A percentile compares a stretch with the other conserved stretches of the same genome.
These are phyloP conservation scores for Netta rufina DNA, from an alignment of 2,797 vertebrate species.

Conservation along the genomic window DNA sequence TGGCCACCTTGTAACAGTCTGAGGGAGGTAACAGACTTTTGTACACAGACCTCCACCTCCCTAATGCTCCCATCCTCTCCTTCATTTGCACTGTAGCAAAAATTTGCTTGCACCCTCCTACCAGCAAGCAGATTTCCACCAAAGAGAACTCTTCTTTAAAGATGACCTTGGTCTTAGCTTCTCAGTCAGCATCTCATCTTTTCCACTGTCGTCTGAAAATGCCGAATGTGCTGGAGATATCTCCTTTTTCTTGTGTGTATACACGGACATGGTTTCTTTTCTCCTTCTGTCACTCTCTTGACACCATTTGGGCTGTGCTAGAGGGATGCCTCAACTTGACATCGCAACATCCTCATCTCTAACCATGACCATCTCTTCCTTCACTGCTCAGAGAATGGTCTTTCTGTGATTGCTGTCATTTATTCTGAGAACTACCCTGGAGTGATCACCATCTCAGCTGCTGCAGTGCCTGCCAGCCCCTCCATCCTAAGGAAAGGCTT, in stretches of 20 bases:
- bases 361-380: background rate
- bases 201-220: background rate
- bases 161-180: background rate
- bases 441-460: background rate
- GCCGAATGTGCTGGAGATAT: background rate
- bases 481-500: background rate
- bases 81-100: background rate
- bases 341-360: background rate
- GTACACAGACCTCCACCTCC: rapidly evolving
- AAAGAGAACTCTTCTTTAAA: background rate
- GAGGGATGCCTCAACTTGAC: background rate
- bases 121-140: background rate
- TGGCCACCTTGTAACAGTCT: background rate
- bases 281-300: background rate
- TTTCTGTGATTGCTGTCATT: background rate
- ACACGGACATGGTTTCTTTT: background rate
- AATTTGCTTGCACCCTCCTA: background rate
- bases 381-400: background rate
- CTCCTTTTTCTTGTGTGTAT: background rate
- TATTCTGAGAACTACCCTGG: background rate
- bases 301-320: background rate
- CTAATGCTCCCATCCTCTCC: background rate
- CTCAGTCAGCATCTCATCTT: background rate
- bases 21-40: background rate
- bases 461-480: background rate